These are phyloP conservation scores for Desmodus rotundus DNA, from an alignment of 2,113 vertebrate genomes.

Conservation along the genomic window DNA sequence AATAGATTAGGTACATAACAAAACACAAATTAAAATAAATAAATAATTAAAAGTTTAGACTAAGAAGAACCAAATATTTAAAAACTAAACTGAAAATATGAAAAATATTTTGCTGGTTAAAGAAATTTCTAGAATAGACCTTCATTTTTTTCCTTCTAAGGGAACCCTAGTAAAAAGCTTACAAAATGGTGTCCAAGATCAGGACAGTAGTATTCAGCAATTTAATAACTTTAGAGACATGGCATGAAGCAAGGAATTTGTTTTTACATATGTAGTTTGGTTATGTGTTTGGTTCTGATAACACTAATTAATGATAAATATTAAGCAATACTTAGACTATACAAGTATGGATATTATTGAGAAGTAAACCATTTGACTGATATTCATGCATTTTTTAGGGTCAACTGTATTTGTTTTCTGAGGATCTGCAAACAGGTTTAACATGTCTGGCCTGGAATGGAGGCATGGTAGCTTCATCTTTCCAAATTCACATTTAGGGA, in stretches of 20 bases:
- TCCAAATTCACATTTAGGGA: neutral
- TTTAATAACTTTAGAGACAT: neutral
- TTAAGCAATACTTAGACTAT: constrained; percentile 10
- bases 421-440: neutral
- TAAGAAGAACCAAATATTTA: neutral
- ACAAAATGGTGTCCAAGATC: neutral
- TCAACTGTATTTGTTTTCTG: neutral
- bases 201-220: neutral
- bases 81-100: neutral
- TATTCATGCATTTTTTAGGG: neutral
- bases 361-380: constrained; percentile 5
- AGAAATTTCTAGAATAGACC: neutral
- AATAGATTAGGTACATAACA: neutral
- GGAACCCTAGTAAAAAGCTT: neutral
- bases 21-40: neutral
- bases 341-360: neutral
- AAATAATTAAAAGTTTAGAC: neutral
- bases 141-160: constrained; percentile 8
- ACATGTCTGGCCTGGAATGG: neutral
- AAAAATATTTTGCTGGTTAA: constrained; percentile 7
- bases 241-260: neutral
- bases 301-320: constrained; percentile 1
- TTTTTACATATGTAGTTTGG: neutral
- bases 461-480: neutral
- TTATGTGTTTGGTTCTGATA: constrained; percentile 16